Conservation (phyloP, 2,113 vertebrate species). For the Colossoma macropomum region DNA sequence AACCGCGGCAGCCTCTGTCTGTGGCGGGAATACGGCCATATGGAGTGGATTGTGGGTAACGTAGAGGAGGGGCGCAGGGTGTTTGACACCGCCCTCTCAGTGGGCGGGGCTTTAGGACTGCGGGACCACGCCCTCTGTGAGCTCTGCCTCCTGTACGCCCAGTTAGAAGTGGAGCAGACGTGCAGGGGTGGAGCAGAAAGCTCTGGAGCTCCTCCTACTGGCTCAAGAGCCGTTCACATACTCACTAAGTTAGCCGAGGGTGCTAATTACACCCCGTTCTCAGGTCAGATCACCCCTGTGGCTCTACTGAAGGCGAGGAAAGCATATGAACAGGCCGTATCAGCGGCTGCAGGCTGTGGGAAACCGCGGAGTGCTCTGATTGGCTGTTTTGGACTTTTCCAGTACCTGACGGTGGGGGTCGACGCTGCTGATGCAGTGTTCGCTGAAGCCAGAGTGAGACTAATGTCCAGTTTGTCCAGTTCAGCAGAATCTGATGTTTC, state of each 20-base stretch:
- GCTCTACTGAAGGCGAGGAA: conserved; percentile 88
- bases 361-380: conserved; percentile 68
- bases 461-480: conserved; percentile 58
- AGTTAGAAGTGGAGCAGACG: conserved; percentile 83
- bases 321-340: conserved; percentile 80
- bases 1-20: conserved; percentile 85
- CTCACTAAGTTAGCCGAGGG: conserved; percentile 83
- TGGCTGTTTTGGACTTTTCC: conserved; percentile 90
- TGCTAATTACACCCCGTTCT: conserved; percentile 65
- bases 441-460: conserved; percentile 72
- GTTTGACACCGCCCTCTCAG: conserved; percentile 82
- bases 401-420: conserved; percentile 89
- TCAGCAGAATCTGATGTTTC: not conserved
- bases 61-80: conserved; percentile 89
- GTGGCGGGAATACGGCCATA: conserved; percentile 89
- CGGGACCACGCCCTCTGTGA: conserved; percentile 78
- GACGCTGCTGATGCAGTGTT: conserved; percentile 81
- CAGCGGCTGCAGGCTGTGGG: conserved; percentile 44
- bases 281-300: conserved; percentile 73
- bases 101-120: conserved; percentile 74
- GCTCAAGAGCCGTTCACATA: conserved; percentile 77
- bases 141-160: conserved; percentile 87
- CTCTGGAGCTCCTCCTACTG: conserved; percentile 58
- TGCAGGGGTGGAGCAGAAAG: not conserved
- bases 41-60: conserved; percentile 95